Evolutionary conservation across 2,113 vertebrate species (phyloP).

Genomic region (Nematolebias whitei): DNA sequence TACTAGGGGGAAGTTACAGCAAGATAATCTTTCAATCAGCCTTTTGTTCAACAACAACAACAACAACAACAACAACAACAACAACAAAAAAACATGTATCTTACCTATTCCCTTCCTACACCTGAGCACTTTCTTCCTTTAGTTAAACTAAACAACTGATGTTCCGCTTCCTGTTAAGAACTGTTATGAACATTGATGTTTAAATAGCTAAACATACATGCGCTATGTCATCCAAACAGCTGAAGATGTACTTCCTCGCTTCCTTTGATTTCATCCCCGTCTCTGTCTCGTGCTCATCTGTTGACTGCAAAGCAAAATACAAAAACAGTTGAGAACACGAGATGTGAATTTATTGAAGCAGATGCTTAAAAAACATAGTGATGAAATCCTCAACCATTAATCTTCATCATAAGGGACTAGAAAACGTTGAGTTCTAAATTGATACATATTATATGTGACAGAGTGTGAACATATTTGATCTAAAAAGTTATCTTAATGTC

Average conservation of each 20-base stretch:
- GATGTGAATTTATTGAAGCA: not conserved
- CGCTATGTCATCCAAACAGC: slow-evolving; percentile 97
- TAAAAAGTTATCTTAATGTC: not conserved
- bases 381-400: too few relatives aligned
- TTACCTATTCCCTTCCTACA: slow-evolving; percentile 6
- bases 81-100: slow-evolving; percentile 2
- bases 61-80: too few relatives aligned
- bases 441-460: not conserved
- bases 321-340: not conserved
- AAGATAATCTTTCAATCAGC: not conserved
- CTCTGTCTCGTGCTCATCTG: slow-evolving; percentile 96
- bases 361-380: too few relatives aligned
- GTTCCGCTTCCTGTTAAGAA: slow-evolving; percentile 33
- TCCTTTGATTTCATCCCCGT: slow-evolving; percentile 99
- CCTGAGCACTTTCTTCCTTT: slow-evolving; percentile 30
- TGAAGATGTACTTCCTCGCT: slow-evolving; percentile 99
- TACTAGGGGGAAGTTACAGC: slow-evolving; percentile 13
- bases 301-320: slow-evolving; percentile 81
- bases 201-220: slow-evolving; percentile 84
- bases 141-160: slow-evolving; percentile 16
- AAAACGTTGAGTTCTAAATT: too few relatives aligned
- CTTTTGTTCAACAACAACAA: slow-evolving; percentile 23
- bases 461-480: not conserved
- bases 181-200: slow-evolving; percentile 11
- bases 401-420: too few relatives aligned